phyloP scores from a whole-genome alignment of 2,888 invertebrate species.

The Dasypogon diadema region DNA sequence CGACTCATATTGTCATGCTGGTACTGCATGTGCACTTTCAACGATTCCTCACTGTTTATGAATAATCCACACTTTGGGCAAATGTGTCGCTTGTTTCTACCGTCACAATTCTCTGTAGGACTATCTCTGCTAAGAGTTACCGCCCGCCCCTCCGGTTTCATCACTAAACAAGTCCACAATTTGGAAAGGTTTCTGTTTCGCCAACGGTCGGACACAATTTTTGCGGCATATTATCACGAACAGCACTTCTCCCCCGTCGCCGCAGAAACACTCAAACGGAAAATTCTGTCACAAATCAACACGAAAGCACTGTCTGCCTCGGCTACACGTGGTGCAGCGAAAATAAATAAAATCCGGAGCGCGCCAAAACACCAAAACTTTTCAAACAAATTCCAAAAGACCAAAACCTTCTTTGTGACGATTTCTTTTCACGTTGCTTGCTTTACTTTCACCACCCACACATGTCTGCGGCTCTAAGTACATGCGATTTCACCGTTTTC shows the following conservation, averaged over 20 bases:
- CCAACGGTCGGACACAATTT: not conserved
- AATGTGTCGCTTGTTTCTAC: conserved; percentile 70
- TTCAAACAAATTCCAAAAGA: conserved; percentile 14
- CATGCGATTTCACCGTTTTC: conserved; percentile 46
- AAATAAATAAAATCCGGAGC: conserved; percentile 22
- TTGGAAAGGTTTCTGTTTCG: not conserved
- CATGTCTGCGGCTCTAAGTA: conserved; percentile 42
- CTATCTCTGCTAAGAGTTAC: conserved; percentile 54
- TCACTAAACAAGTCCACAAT: conserved; percentile 51
- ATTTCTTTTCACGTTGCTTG: conserved; percentile 42
- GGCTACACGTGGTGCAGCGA: conserved; percentile 12
- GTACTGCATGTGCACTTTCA: conserved; percentile 84
- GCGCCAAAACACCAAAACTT: conserved; percentile 27
- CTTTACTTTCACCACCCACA: conserved; percentile 47
- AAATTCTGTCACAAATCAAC: not conserved
- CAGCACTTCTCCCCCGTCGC: too few relatives aligned
- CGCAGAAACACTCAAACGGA: too few relatives aligned
- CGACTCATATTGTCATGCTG: conserved; percentile 76
- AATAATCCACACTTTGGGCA: conserved; percentile 83
- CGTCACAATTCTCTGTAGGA: conserved; percentile 31
- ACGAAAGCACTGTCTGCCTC: not conserved
- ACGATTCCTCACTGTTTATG: conserved; percentile 81
- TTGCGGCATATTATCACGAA: not conserved
- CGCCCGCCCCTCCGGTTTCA: conserved; percentile 57
- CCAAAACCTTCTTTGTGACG: not conserved